Base-by-base conservation (phyloP, 2,113 vertebrate genomes). In the Equus przewalskii region DNA sequence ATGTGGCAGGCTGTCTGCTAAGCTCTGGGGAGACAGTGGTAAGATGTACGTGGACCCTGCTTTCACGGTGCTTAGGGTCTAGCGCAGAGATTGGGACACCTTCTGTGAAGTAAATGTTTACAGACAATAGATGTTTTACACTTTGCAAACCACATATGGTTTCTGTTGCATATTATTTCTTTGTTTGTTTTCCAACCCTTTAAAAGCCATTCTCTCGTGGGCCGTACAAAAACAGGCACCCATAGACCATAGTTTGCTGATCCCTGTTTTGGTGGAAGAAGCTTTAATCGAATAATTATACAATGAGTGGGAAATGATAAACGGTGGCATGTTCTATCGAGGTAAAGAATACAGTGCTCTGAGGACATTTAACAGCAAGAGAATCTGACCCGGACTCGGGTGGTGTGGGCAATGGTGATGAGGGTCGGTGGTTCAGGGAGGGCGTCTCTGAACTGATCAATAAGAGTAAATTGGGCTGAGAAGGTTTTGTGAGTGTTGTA, bases 161-260 rank as follows among this genome's bases (percentile, higher is more conserved):
- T 89, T 94, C 36, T 93, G 22, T 89, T 89, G 22, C 24, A 1
- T 67, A 14, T 54, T 92, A 10, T 90, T 83, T 60, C 51, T 70
- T 78, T 78, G 44, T 89, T 89, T 80, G 22, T 95, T 73, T 89
- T 80, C 44, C 1, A 64, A 18, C 4, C 10, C n/a, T 91, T 91
- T 82, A 93, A 90, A 89, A 89, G 14, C 22, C 46, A 72, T 73
- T 91, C 14, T 82, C 6, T 64, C 91, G 24, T 97, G 49, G 82
- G 22, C 54, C n/a, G 13, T 60, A 22, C 1, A 58, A 24, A 80
- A 67, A 5, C 19, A 73, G 54, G 11, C 41, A 33, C 3, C n/a
- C 41, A 83, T n/a, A 79, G 46, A 54, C 16, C 1, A 10, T 51
- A 75, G 58, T 88, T 93, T 26, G 6, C 49, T 62, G 73, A 62